Evolutionary conservation across 2,888 invertebrate species (phyloP).

Genomic region (Melinaea marsaeus): DNA sequence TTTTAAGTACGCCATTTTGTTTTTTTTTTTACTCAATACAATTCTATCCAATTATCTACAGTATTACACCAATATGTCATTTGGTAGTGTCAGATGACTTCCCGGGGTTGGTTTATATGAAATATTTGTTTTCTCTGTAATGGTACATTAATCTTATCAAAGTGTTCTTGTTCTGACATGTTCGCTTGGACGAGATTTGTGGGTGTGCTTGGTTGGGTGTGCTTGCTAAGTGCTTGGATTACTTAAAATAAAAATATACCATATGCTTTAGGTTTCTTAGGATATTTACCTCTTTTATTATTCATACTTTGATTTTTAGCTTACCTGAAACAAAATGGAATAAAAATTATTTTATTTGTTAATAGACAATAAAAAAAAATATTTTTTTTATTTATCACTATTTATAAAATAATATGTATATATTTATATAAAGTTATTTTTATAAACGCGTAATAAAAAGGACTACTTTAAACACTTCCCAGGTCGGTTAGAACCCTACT

Average conservation of each 20-base stretch:
- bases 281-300: background rate
- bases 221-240: background rate
- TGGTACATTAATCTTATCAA: constrained; percentile 37
- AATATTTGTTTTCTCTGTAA: constrained; percentile 38
- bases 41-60: background rate
- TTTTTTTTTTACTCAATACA: background rate
- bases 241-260: background rate
- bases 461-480: no score
- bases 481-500: no score
- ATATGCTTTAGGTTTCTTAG: background rate
- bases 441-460: no score
- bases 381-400: background rate
- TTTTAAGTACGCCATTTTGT: no score
- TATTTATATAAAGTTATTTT: background rate
- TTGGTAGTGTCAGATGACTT: constrained; percentile 2
- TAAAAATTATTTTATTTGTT: background rate
- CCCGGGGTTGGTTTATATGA: constrained; percentile 29
- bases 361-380: background rate
- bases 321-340: constrained; percentile 16
- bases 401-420: background rate
- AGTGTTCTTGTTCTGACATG: constrained; percentile 34
- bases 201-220: background rate
- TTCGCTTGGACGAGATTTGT: constrained; percentile 9
- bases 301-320: background rate
- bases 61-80: constrained; percentile 1